These are phyloP conservation scores for Drosophila villosipedis DNA, from an alignment of 2,888 invertebrate species.

Conservation along the genomic window DNA sequence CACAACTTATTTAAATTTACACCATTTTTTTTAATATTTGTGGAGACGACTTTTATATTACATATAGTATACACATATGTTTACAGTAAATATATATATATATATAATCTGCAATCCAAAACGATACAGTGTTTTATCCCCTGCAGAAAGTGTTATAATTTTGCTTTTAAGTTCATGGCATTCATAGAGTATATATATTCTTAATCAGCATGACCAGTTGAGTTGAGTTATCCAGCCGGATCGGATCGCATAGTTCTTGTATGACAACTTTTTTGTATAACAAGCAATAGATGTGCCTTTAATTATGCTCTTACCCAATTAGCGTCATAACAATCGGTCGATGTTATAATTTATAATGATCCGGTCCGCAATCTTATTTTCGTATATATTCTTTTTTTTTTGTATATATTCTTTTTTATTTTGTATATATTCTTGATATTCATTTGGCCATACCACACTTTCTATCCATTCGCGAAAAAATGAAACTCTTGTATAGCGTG, in stretches of 20 bases:
- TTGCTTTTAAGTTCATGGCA: not conserved
- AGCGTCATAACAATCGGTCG: not conserved
- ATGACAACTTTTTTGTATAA: not conserved
- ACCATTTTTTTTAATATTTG: not conserved
- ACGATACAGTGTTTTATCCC: not conserved
- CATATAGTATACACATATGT: not conserved
- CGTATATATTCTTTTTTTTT: too few species aligned
- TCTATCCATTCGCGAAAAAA: constrained; percentile 49
- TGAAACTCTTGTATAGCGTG: constrained; percentile 22
- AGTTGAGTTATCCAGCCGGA: not conserved
- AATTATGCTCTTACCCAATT: not conserved
- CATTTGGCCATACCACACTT: constrained; percentile 24
- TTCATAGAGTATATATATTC: not conserved
- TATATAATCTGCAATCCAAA: not conserved
- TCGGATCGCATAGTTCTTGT: not conserved
- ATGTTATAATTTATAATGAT: not conserved
- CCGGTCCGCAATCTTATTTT: too few species aligned
- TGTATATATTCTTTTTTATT: too few species aligned
- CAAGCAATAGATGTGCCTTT: not conserved
- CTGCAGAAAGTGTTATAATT: not conserved
- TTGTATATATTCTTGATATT: not conserved
- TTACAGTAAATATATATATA: not conserved
- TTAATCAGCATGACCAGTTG: not conserved
- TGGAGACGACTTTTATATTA: not conserved
- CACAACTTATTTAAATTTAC: constrained; percentile 9